Evolutionary conservation across 2,113 vertebrate genomes (phyloP), one percentile per base, ranked within the genome.

Genomic region (Pachypanchax playfairii): DNA sequence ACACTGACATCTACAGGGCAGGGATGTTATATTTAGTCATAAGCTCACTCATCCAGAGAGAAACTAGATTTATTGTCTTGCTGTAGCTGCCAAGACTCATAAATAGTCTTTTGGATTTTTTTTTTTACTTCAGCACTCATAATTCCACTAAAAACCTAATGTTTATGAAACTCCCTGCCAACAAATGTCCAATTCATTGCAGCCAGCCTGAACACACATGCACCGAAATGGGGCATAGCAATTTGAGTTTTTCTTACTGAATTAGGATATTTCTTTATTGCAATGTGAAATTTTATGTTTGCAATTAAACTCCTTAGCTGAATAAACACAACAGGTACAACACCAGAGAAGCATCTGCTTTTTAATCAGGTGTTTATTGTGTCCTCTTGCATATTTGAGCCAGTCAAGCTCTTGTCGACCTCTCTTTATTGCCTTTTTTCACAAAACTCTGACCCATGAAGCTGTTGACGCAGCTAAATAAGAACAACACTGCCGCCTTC

Each of bases 1-100:
- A 72, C 35, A 62, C 50, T 70, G 66, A 69, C 57, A 74, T 54
- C 61, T 78, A 51, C 55, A 79, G 68, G 66, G 59, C 55, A 83
- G 24, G 52, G 63, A 70, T 78, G 56, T 73, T 79, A 67, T 66
- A 67, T 83, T 80, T 76, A 73, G 62, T 78, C 53, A 60, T 61
- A 58, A 73, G 52, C 66, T 50, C 68, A 57, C 38, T 65, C 54
- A 65, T 78, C 29, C 64, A 60, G 61, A 72, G 71, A 58, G 22
- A 64, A 73, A 64, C 44, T 58, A 20, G 35, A 84, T 79, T 75
- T 20, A 77, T 65, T 57, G 48, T 61, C 50, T 69, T 26, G 46
- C 60, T 65, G 29, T 52, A 52, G 18, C 44, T 54, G 51, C 65
- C 72, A 76, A 60, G 46, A 13, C 41, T 66, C 18, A 54, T 70